Evolutionary conservation across 2,113 vertebrate genomes (phyloP), one percentile per base, ranked within the genome.

Genomic region (Saccopteryx bilineata): DNA sequence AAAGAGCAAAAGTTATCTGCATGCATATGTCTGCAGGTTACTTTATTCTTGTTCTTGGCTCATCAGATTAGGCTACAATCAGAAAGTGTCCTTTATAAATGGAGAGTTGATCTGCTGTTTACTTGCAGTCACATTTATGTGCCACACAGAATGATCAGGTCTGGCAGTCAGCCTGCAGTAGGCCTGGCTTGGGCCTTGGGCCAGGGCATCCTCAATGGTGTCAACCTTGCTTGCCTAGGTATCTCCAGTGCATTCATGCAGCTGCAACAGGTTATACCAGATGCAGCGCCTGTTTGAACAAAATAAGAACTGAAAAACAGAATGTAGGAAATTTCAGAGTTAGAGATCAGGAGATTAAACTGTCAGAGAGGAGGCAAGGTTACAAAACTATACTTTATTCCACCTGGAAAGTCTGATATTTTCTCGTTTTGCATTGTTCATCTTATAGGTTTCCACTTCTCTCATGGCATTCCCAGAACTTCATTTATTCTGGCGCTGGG

Each of bases 181-280:
- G 33, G 7, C 33, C 21, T 24, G 80, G 7, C 68, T 68, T 48
- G 48, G 60, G 50, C 26, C 33, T 24, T 5, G 26, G 19, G 33
- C n/a, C 23, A 7, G 17, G 1, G 26, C 2, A 15, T 87, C 26
- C 15, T 63, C 60, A 21, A 31, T 52, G 26, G 65, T 50, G 31
- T 66, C 31, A 39, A 0, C 23, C 66, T 69, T 78, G 21, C 9
- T 1, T 24, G 23, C 14, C 60, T 26, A 33, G 63, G 63, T 50
- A 50, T 28, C 56, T 88, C 15, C 31, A 24, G 71, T 10, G 31
- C 50, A 24, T 74, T 76, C 33, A 0, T 0, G 28, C 56, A 81
- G 54, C 52, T 9, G 17, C 24, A 76, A 91, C 96, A 74, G 80
- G 94, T 97, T 97, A 66, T 80, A 90, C 95, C 86, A 13, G 76